Evolutionary conservation across 1,140 invertebrate species (phyloP).

Genomic region (Sitodiplosis mosellana): DNA sequence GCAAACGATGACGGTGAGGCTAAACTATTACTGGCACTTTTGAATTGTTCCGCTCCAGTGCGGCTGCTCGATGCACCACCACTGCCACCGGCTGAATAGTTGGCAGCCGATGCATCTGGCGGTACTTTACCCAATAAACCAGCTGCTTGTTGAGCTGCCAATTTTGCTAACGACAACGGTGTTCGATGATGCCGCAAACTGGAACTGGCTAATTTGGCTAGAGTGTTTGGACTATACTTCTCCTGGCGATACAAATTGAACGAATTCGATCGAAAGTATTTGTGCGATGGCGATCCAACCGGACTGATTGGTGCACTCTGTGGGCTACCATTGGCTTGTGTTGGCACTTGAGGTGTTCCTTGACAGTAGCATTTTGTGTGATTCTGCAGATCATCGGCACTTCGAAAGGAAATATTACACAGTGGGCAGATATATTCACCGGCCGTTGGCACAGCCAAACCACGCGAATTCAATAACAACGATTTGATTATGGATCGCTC

Average conservation of each 20-base stretch:
- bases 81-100: neutral
- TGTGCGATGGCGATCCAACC: constrained; percentile 15
- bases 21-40: constrained; percentile 24
- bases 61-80: neutral
- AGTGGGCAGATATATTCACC: constrained; percentile 38
- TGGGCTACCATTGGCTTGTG: constrained; percentile 15
- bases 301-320: constrained; percentile 21
- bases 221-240: constrained; percentile 24
- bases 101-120: no score
- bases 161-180: constrained; percentile 18
- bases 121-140: no score
- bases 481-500: constrained; percentile 72
- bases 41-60: neutral
- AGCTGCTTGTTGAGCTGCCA: constrained; percentile 17
- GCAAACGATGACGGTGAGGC: constrained; percentile 3
- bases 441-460: constrained; percentile 23
- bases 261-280: constrained; percentile 28
- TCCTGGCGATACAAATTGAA: constrained; percentile 33
- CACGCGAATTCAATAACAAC: constrained; percentile 49
- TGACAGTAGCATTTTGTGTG: constrained; percentile 52
- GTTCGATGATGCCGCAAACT: constrained; percentile 19
- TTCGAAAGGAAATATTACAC: constrained; percentile 45
- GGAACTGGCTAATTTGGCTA: constrained; percentile 23
- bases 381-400: constrained; percentile 45
- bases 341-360: constrained; percentile 13